Evolutionary conservation across 2,113 vertebrate species (phyloP), one percentile per base, ranked within the genome.

Genomic region (Mystacornis crossleyi): DNA sequence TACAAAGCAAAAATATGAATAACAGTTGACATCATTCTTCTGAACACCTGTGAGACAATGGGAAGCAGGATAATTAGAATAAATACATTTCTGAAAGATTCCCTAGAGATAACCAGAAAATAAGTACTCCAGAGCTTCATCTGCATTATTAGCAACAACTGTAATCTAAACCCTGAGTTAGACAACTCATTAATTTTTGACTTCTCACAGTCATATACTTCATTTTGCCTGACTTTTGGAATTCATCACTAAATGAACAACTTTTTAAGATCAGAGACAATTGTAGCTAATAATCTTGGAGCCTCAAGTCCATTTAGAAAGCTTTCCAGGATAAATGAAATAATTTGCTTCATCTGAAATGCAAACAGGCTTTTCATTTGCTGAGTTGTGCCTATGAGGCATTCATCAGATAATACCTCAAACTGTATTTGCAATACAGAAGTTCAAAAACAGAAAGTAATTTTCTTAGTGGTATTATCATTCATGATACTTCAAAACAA

Each of bases 251-350:
- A 86, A 69, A 34, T 62, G 23, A 83, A 12, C 24, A 29, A 25
- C 2, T 54, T 38, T 47, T 61, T 64, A 73, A 86, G 85, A 91
- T 51, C 17, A 23, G 28, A 74, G 13, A 47, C 43, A 64, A 61
- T 6, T 47, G 21, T 97, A 98, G 54, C 98, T 99, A 64, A 99
- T 98, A 87, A 99, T 98, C 70, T 97, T 98, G 69, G 98, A 98
- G 70, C 96, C 95, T 12, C 98, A 95, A 25, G 96, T 97, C 9
- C 92, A 90, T 97, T 99, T 99, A 97, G 97, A 99, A 93, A 99
- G 98, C 90, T 98, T 98, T 95, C 98, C 98, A 96, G 99, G 98
- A 97, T 98, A 99, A 96, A 99, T 98, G 14, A 99, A 98, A 83
- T 99, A 86, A 25, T 98, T 99, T 60, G 97, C 97, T 94, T 99